Evolutionary conservation across 2,888 invertebrate genomes (phyloP).

Genomic region (Acanthosoma haemorrhoidale): DNA sequence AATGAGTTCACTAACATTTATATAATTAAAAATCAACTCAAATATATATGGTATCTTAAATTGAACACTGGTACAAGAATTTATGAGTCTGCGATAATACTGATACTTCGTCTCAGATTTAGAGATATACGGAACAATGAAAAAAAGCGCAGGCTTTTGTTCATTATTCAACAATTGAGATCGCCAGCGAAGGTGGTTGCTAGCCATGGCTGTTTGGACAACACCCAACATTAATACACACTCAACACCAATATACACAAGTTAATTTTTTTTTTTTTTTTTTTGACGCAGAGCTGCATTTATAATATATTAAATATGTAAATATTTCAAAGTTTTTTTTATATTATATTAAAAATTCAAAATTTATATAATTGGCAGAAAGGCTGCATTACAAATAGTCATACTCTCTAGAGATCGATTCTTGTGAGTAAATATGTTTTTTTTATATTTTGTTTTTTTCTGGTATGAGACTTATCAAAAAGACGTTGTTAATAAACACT

Average conservation of each 20-base stretch:
- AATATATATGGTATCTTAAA: conserved; percentile 27
- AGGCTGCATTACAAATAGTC: conserved; percentile 17
- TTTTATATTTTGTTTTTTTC: conserved; percentile 12
- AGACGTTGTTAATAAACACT: conserved; percentile 23
- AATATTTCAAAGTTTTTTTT: conserved; percentile 8
- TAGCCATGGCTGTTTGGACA: conserved; percentile 22
- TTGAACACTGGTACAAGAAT: conserved; percentile 28
- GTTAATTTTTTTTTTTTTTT: background rate
- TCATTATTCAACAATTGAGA: conserved; percentile 16
- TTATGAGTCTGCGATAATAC: conserved; percentile 29
- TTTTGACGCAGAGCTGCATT: conserved; percentile 15
- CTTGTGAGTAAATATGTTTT: conserved; percentile 15
- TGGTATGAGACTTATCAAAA: conserved; percentile 24
- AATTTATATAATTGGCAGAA: conserved; percentile 16
- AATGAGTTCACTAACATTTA: conserved; percentile 2
- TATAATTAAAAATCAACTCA: background rate
- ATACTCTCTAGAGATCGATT: conserved; percentile 28
- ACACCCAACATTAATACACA: conserved; percentile 8
- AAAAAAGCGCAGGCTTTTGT: conserved; percentile 11
- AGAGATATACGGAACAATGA: conserved; percentile 5
- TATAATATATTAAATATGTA: conserved; percentile 16
- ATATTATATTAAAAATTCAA: conserved; percentile 11
- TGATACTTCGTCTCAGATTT: conserved; percentile 21
- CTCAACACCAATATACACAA: conserved; percentile 24
- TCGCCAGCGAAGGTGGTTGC: conserved; percentile 27